Evolutionary conservation across 1,140 invertebrate species (phyloP), one percentile per base, ranked within the genome.

Genomic region (Micrasema minimum): DNA sequence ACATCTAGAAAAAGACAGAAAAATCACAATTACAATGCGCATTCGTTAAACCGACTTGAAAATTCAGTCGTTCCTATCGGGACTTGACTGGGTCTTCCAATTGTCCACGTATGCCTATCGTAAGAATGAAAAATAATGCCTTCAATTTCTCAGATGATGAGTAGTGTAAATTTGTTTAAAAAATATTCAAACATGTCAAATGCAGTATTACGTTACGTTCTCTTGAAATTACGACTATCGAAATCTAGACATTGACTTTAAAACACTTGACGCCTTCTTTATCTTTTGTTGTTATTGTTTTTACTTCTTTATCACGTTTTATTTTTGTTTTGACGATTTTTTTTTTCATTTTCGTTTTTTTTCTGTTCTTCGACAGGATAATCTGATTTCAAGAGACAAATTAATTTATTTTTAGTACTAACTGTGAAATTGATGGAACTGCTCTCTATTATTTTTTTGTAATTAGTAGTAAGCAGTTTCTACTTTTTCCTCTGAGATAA

Each of bases 331-430:
- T 16, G n/a, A n/a, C n/a, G n/a, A 14, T 18, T 1, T 55, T 31
- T 55, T 55, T 55, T 37, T 37, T 23, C 7, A n/a, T 3, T 57
- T 31, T 55, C 12, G 35, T 37, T 57, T 38, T 57, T 35, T 38
- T 2, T 16, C 5, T 37, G 16, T 18, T 20, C 4, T 14, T 1
- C 12, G 6, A 6, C 37, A 5, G 10, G 1, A 18, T 35, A 37
- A 57, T 57, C 53, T 10, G 16, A 12, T 16, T 57, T 57, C 1
- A 35, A 57, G 6, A 35, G 53, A 57, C 7, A 6, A 7, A 7
- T 57, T 57, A 57, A 57, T 57, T 57, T 57, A 57, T 57, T 57
- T 37, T 35, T n/a, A 37, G n/a, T 6, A n/a, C 37, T 10, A 57
- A n/a, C n/a, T n/a, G n/a, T 6, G 26, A 9, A 7, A 14, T 57